Conservation (phyloP, 2,888 invertebrate species). For the Tillus elongatus region DNA sequence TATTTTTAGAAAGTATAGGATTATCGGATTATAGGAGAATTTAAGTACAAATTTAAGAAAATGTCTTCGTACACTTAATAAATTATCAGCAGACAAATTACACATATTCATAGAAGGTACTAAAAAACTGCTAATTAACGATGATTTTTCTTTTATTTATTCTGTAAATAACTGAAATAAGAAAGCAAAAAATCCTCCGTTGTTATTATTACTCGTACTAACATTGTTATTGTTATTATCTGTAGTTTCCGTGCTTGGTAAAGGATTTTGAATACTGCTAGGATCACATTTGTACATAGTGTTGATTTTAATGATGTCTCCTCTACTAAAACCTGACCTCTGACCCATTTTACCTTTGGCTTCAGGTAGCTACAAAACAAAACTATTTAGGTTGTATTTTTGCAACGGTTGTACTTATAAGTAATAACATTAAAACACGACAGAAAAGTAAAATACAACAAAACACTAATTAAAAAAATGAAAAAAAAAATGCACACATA, state of each 20-base stretch:
- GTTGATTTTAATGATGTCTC: constrained; percentile 64
- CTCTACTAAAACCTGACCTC: constrained; percentile 61
- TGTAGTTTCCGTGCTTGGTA: constrained; percentile 1
- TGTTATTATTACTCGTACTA: neutral
- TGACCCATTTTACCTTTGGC: constrained; percentile 52
- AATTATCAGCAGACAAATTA: too few relatives aligned
- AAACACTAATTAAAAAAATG: neutral
- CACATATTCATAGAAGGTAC: too few relatives aligned
- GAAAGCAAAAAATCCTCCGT: neutral
- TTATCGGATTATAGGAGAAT: too few relatives aligned
- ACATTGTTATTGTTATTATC: too few relatives aligned
- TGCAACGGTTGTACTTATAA: neutral
- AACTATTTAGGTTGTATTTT: neutral
- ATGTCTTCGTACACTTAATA: too few relatives aligned
- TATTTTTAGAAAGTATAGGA: too few relatives aligned
- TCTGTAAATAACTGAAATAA: neutral
- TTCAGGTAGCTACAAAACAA: constrained; percentile 6
- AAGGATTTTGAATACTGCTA: neutral
- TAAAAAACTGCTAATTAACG: too few relatives aligned
- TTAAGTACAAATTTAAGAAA: too few relatives aligned
- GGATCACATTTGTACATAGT: constrained; percentile 64
- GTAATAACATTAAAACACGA: too few relatives aligned
- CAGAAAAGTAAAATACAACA: neutral
- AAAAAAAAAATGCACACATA: too few relatives aligned
- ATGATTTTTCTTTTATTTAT: too few relatives aligned